Evolutionary conservation across 2,113 vertebrate genomes (phyloP).

Genomic region (Benitochromis conjunctus): DNA sequence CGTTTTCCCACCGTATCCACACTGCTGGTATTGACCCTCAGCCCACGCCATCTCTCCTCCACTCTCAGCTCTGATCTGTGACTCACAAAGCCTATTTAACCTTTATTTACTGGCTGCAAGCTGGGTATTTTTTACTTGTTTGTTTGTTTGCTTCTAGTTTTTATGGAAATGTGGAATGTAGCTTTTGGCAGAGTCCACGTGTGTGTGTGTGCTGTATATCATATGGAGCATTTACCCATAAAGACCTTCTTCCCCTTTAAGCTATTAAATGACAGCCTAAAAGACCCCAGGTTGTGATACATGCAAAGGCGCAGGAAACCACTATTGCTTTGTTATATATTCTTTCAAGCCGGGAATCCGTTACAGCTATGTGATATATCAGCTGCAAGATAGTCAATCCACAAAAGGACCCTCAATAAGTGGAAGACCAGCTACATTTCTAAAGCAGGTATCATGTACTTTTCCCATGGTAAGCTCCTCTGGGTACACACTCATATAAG

Average conservation of each 20-base stretch:
- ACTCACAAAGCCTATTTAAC: conserved; percentile 65
- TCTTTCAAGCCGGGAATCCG: conserved; percentile 7
- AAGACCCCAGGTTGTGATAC: background rate
- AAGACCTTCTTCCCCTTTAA: background rate
- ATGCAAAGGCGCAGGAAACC: conserved; percentile 4
- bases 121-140: background rate
- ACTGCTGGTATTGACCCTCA: conserved; percentile 48
- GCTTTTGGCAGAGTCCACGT: background rate
- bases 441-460: conserved; percentile 13
- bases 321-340: conserved; percentile 15
- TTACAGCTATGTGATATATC: conserved; percentile 28
- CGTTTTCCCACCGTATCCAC: conserved; percentile 44
- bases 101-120: conserved; percentile 33
- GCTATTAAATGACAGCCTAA: background rate
- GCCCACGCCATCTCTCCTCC: conserved; percentile 45
- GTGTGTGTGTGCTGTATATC: background rate
- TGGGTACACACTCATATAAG: background rate
- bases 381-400: conserved; percentile 26
- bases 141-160: background rate
- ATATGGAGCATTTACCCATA: background rate
- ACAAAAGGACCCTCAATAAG: conserved; percentile 49
- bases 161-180: background rate
- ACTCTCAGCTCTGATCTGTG: conserved; percentile 39
- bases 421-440: conserved; percentile 14
- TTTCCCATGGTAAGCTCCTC: conserved; percentile 45